Percentiles rank a stretch among this genome's conserved stretches.
These are phyloP conservation scores for Accipiter virgatus DNA, from an alignment of 2,113 vertebrate species.

Conservation along the genomic window DNA sequence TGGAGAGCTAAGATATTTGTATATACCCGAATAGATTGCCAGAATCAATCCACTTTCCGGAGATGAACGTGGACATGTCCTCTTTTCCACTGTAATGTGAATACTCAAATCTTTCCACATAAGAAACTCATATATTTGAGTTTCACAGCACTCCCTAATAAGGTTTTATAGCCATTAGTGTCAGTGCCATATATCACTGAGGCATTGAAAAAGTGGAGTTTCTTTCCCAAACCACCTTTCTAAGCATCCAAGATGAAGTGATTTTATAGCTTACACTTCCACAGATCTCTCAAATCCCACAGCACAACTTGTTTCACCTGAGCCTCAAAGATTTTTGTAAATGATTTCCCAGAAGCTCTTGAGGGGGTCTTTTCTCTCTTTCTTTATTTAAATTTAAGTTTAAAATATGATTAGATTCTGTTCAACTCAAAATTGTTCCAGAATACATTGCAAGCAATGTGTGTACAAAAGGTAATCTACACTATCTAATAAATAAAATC, in stretches of 20 bases:
- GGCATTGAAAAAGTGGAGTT: conserved; percentile 66
- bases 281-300: conserved; percentile 63
- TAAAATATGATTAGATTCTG: conserved; percentile 44
- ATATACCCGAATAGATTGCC: conserved; percentile 48
- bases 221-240: conserved; percentile 67
- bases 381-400: conserved; percentile 57
- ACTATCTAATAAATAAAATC: conserved; percentile 60
- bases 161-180: conserved; percentile 66
- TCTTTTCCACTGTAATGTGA: conserved; percentile 57
- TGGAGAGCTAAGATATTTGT: conserved; percentile 36
- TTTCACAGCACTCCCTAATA: conserved; percentile 66
- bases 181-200: conserved; percentile 65
- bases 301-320: conserved; percentile 57
- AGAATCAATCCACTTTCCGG: conserved; percentile 56
- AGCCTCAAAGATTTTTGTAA: conserved; percentile 59
- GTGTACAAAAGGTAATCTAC: conserved; percentile 40
- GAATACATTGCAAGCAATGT: conserved; percentile 26
- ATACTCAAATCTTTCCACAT: conserved; percentile 62
- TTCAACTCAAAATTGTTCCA: conserved; percentile 17
- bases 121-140: conserved; percentile 69
- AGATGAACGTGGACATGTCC: conserved; percentile 52
- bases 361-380: conserved; percentile 48
- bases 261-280: conserved; percentile 67
- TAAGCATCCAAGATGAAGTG: conserved; percentile 69
- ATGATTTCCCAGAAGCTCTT: conserved; percentile 58